A percentile compares a stretch with the other conserved stretches of the same genome.
Evolutionary conservation across 2,888 invertebrate genomes (phyloP).

Genomic region (Drosophila fungiperda): DNA sequence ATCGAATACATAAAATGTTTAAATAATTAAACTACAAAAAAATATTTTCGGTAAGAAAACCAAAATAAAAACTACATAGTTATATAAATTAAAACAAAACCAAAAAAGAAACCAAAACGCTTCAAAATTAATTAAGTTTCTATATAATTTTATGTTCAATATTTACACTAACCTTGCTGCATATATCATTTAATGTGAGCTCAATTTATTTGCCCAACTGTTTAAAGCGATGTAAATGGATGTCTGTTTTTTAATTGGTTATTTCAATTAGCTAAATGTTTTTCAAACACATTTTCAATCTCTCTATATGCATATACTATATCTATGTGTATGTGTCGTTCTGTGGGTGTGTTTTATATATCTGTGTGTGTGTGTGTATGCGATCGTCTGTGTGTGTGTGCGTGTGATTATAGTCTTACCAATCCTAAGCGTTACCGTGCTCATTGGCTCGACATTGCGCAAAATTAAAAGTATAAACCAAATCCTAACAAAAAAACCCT

Average conservation of each 20-base stretch:
- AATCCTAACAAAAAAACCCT: conserved; percentile 28
- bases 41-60: conserved; percentile 39
- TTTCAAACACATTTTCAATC: conserved; percentile 63
- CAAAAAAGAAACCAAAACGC: conserved; percentile 43
- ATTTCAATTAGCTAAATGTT: conserved; percentile 77
- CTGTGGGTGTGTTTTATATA: conserved; percentile 23
- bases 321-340: conserved; percentile 57
- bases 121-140: conserved; percentile 70
- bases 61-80: conserved; percentile 18
- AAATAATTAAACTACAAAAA: conserved; percentile 18
- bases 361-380: conserved; percentile 36
- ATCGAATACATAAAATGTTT: conserved; percentile 55
- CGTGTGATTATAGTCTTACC: conserved; percentile 41
- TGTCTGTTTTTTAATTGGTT: conserved; percentile 76
- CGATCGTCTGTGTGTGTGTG: conserved; percentile 26
- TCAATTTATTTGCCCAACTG: conserved; percentile 75
- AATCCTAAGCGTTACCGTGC: conserved; percentile 36
- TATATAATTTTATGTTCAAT: conserved; percentile 56
- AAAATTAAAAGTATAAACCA: conserved; percentile 15
- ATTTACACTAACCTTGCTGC: conserved; percentile 70
- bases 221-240: conserved; percentile 73
- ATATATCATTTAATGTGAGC: conserved; percentile 74
- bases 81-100: conserved; percentile 9
- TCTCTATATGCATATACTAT: conserved; percentile 54
- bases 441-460: conserved; percentile 66